Conservation (phyloP, 2,888 invertebrate genomes). For the Ormia ochracea region DNA sequence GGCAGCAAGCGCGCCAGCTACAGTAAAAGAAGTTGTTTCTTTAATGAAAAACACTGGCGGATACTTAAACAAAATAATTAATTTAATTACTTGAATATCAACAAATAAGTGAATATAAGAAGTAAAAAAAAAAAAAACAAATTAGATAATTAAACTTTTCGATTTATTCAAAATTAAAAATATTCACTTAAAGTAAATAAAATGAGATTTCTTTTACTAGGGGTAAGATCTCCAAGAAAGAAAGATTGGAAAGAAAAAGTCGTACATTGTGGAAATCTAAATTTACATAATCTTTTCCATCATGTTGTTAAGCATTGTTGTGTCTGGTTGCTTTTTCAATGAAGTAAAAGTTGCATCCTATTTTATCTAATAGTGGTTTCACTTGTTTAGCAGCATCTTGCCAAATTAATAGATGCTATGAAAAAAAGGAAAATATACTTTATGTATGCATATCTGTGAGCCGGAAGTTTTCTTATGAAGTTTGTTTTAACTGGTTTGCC, state of each 20-base stretch:
- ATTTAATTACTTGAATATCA: neutral
- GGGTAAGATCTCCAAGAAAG: slow-evolving; percentile 26
- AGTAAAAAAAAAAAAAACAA: neutral
- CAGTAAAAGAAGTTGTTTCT: slow-evolving; percentile 70
- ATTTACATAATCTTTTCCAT: slow-evolving; percentile 63
- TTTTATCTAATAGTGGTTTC: slow-evolving; percentile 52
- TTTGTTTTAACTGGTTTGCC: slow-evolving; percentile 48
- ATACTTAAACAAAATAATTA: slow-evolving; percentile 65
- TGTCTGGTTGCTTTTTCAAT: neutral
- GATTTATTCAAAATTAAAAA: neutral
- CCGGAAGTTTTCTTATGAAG: slow-evolving; percentile 54
- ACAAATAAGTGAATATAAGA: slow-evolving; percentile 38
- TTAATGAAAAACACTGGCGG: slow-evolving; percentile 57
- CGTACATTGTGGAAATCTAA: neutral
- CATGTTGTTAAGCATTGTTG: neutral
- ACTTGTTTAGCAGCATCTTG: slow-evolving; percentile 55
- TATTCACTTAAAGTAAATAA: neutral
- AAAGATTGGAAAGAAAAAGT: neutral
- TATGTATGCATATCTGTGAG: slow-evolving; percentile 6
- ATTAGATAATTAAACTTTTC: neutral
- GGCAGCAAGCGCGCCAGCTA: slow-evolving; percentile 70
- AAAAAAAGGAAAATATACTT: slow-evolving; percentile 9
- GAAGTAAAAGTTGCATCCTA: slow-evolving; percentile 47
- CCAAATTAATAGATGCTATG: slow-evolving; percentile 11
- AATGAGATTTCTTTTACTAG: slow-evolving; percentile 28